Evolutionary conservation across 2,888 invertebrate species (phyloP).

Genomic region (Anticlea derivata): DNA sequence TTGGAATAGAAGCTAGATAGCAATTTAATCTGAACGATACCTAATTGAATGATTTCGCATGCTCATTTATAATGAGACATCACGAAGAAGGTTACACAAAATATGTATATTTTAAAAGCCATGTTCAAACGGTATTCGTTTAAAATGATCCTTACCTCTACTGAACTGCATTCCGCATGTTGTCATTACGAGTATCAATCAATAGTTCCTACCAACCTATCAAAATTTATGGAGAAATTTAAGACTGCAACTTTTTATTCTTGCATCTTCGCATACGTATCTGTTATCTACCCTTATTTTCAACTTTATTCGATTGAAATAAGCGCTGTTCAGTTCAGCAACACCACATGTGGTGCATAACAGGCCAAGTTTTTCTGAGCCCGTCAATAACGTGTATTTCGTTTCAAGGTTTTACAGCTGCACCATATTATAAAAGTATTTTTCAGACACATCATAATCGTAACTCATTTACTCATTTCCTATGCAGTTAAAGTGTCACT

Average conservation of each 20-base stretch:
- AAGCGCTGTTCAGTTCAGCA: constrained; percentile 35
- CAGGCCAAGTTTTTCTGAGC: constrained; percentile 55
- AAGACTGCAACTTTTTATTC: constrained; percentile 61
- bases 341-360: constrained; percentile 28
- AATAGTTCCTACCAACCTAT: constrained; percentile 44
- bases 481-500: constrained; percentile 58
- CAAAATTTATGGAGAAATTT: constrained; percentile 70
- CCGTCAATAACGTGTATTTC: constrained; percentile 51
- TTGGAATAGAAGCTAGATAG: too few relatives aligned
- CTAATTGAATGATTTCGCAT: too few relatives aligned
- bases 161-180: constrained; percentile 33
- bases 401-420: constrained; percentile 62
- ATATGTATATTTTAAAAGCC: too few relatives aligned
- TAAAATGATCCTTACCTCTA: too few relatives aligned
- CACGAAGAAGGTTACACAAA: too few relatives aligned
- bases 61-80: too few relatives aligned
- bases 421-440: constrained; percentile 48
- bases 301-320: constrained; percentile 33
- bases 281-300: constrained; percentile 35
- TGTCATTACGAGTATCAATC: constrained; percentile 44
- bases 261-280: constrained; percentile 46
- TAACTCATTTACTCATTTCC: constrained; percentile 61
- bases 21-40: too few relatives aligned
- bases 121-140: too few relatives aligned
- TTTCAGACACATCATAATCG: constrained; percentile 39